phyloP scores from a whole-genome alignment of 2,797 vertebrate genomes.

The Dicrostonyx torquatus region DNA sequence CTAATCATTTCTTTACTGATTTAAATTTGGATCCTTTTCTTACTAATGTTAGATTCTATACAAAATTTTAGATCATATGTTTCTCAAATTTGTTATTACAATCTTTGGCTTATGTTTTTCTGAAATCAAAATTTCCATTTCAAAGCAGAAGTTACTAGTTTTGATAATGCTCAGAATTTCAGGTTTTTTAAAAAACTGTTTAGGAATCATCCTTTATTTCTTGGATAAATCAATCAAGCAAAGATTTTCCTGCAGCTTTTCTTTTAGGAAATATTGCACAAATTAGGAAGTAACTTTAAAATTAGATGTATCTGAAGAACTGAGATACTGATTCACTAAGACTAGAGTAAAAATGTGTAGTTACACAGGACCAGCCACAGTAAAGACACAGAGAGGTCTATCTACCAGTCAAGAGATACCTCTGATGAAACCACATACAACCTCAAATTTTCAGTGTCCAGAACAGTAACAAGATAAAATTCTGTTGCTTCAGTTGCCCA shows the following conservation, averaged over 20 bases:
- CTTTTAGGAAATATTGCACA: background rate
- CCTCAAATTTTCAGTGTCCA: no score
- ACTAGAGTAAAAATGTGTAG: background rate
- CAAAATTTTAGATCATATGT: background rate
- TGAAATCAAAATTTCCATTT: background rate
- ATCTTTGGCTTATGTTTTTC: background rate
- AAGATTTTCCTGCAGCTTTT: background rate
- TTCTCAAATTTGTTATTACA: background rate
- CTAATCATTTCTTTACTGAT: background rate
- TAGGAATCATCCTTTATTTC: background rate
- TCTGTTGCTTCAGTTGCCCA: background rate
- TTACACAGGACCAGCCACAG: background rate
- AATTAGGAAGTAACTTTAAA: background rate
- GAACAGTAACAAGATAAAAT: background rate
- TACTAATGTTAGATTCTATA: background rate
- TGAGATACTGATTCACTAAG: background rate
- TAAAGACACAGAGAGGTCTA: background rate
- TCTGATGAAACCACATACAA: background rate
- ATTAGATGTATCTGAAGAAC: background rate
- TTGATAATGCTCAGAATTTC: background rate
- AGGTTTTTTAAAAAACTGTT: background rate
- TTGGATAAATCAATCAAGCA: background rate
- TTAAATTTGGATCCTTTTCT: conserved; percentile 7
- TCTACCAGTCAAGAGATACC: background rate
- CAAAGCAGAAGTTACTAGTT: background rate